Base-by-base conservation (phyloP, 2,113 vertebrate species). In the Sarotherodon lohbergeri region DNA sequence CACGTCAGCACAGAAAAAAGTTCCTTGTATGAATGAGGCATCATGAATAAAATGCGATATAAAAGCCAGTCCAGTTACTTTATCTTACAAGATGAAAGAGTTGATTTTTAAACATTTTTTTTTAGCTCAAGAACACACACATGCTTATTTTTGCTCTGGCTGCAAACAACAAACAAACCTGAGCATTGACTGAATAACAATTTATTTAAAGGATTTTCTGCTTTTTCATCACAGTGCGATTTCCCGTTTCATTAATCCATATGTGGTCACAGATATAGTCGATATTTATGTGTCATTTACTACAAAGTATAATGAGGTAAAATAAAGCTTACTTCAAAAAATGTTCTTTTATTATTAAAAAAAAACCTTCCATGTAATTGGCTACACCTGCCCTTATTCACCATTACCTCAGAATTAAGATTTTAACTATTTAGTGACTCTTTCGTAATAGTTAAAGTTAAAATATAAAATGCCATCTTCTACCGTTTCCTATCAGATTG, bases 91-190 rank as follows among this genome's bases (percentile, higher is more conserved):
- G 8, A 52, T 41, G 50, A 22, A 80, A 34, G 14, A 55, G 48
- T 39, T 41, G 5, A 6, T 46, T 41, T 57, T 81, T 14, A 43
- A 48, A 19, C 9, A 11, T 7, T 7, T 48, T 27, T 27, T 27
- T 48, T 7, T 32, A 2, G 6, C 2, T 32, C 16, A 17, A 59
- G 10, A 4, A 57, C 54, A 80, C 19, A 8, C 61, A 13, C 5
- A 59, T 0, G 0, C 24, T 73, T 48, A 17, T 6, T 59, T 43
- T 27, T 46, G 9, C 22, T 0, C 22, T 0, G 4, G 80, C 11
- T 81, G 54, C 22, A 46, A 27, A 59, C 22, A 41, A 27, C 13
- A 73, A 48, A 17, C 68, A 71, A 43, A 71, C 29, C 3, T 29
- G 24, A 48, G 71, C 24, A 76, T 7, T 48, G 43, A 76, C 43